A percentile compares a stretch with the other conserved stretches of the same genome.
Conservation (phyloP, 2,113 vertebrate species). For the Pogonocichla stellata region DNA sequence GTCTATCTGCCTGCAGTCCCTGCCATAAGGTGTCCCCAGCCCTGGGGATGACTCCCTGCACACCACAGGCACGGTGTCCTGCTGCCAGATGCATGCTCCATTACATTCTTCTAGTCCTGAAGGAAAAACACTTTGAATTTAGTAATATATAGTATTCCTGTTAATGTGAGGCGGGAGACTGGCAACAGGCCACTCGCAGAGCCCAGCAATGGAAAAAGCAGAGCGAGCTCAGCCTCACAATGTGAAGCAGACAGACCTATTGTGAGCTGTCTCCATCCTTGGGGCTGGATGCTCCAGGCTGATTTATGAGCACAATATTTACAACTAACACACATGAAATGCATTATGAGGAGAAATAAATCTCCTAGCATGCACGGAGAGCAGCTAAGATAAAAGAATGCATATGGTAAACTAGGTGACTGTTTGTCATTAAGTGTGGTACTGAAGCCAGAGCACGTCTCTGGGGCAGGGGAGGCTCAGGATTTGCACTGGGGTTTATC, state of each 20-base stretch:
- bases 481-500: background rate
- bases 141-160: slow-evolving; percentile 10
- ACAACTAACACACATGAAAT: slow-evolving; percentile 60
- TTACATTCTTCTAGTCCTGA: slow-evolving; percentile 4
- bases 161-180: slow-evolving; percentile 39
- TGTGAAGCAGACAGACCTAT: slow-evolving; percentile 47
- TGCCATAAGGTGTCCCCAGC: background rate
- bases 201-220: slow-evolving; percentile 42
- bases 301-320: slow-evolving; percentile 57
- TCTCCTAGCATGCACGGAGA: slow-evolving; percentile 38
- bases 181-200: background rate
- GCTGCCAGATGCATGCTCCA: slow-evolving; percentile 23
- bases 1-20: background rate
- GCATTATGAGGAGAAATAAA: slow-evolving; percentile 46
- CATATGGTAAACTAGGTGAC: slow-evolving; percentile 43
- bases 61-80: background rate
- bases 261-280: slow-evolving; percentile 41
- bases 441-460: slow-evolving; percentile 38
- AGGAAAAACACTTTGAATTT: slow-evolving; percentile 50
- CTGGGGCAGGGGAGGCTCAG: background rate
- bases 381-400: slow-evolving; percentile 53
- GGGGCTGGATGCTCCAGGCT: slow-evolving; percentile 23
- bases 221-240: background rate
- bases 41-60: background rate
- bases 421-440: slow-evolving; percentile 47